Percentiles rank a stretch among this genome's conserved stretches.
These are phyloP conservation scores for Xylophagus ater DNA, from an alignment of 2,888 invertebrate genomes.

Conservation along the genomic window DNA sequence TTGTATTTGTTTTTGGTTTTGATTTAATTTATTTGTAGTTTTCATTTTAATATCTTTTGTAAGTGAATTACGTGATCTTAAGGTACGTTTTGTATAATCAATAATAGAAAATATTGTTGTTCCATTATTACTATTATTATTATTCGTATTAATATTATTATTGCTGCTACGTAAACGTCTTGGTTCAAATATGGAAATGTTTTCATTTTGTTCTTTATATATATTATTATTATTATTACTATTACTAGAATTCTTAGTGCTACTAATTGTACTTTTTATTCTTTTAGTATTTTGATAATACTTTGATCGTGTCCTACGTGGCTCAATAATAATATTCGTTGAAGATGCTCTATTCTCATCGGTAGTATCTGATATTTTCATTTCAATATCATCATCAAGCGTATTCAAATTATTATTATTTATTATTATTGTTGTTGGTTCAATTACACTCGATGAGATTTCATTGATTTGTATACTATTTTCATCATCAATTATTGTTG, in stretches of 20 bases:
- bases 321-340: neutral
- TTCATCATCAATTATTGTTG: too few species aligned
- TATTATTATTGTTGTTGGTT: constrained; percentile 34
- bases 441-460: constrained; percentile 51
- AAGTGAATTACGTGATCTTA: constrained; percentile 30
- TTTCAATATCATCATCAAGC: constrained; percentile 1
- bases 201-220: constrained; percentile 13
- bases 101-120: constrained; percentile 17
- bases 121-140: too few species aligned
- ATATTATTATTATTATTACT: neutral
- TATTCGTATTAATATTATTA: too few species aligned
- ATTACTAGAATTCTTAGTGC: neutral
- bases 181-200: constrained; percentile 22
- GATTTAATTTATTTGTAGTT: constrained; percentile 9
- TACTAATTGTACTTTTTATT: constrained; percentile 11
- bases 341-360: neutral
- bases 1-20: too few species aligned
- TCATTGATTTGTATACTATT: constrained; percentile 53
- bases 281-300: too few species aligned
- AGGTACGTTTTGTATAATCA: constrained; percentile 32
- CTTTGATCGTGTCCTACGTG: too few species aligned
- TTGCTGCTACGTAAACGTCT: constrained; percentile 31
- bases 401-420: too few species aligned
- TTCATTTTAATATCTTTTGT: constrained; percentile 26
- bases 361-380: constrained; percentile 1